Percentiles rank a stretch among this genome's conserved stretches.
Evolutionary conservation across 2,888 invertebrate species (phyloP).

Genomic region (Microplitis deprimator): DNA sequence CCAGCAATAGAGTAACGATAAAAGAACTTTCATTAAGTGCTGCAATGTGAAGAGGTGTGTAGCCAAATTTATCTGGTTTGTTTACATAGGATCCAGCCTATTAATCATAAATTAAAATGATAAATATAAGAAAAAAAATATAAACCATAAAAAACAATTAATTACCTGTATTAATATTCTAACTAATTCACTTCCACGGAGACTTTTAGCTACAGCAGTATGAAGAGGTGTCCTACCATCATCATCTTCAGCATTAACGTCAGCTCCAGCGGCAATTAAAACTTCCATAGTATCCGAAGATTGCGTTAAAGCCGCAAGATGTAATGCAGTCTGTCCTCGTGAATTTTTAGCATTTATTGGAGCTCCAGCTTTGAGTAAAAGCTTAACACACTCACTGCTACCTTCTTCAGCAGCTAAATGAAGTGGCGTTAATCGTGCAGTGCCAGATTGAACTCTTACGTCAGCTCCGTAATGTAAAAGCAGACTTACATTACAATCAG

Average conservation of each 20-base stretch:
- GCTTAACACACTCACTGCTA: conserved; percentile 81
- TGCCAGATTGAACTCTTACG: conserved; percentile 81
- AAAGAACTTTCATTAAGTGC: conserved; percentile 87
- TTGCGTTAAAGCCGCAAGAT: conserved; percentile 86
- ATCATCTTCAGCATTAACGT: conserved; percentile 78
- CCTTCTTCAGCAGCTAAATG: conserved; percentile 93
- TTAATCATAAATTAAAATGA: conserved; percentile 23
- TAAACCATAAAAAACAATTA: background rate
- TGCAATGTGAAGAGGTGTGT: conserved; percentile 87
- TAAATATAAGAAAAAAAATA: conserved; percentile 5
- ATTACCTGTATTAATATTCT: conserved; percentile 62
- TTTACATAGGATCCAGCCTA: conserved; percentile 83
- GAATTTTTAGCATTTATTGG: conserved; percentile 83
- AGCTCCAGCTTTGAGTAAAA: conserved; percentile 83
- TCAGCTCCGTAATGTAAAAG: conserved; percentile 86
- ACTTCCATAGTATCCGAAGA: conserved; percentile 83
- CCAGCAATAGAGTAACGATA: conserved; percentile 81
- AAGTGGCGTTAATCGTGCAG: conserved; percentile 83
- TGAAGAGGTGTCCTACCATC: conserved; percentile 87
- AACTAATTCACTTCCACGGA: conserved; percentile 63
- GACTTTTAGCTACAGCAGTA: conserved; percentile 84
- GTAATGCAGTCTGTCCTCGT: conserved; percentile 86
- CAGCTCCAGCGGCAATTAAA: conserved; percentile 78
- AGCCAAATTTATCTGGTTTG: conserved; percentile 85
- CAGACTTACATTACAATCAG: conserved; percentile 79